Evolutionary conservation across 92 coral and sea anemone genomes (phyloP).

Genomic region (Palythoa grandiflora): DNA sequence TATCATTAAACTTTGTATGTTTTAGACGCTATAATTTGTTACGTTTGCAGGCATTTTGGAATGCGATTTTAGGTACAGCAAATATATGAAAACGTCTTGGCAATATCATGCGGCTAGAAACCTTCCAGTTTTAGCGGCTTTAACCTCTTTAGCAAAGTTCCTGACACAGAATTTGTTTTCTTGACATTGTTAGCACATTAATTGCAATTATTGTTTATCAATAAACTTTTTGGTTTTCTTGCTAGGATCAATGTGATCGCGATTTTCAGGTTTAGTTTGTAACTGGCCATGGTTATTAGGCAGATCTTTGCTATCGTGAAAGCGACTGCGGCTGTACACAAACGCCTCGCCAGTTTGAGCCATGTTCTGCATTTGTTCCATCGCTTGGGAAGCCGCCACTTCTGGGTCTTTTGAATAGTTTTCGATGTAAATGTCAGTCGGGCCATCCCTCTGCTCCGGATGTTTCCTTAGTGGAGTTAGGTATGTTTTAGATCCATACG

Average conservation of each 20-base stretch:
- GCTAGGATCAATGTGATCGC: not conserved
- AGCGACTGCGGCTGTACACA: not conserved
- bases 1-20: too few relatives aligned
- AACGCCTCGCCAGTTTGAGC: conserved; percentile 23
- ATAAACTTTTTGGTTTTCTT: too few relatives aligned
- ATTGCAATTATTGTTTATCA: too few relatives aligned
- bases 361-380: conserved; percentile 72
- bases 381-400: conserved; percentile 80
- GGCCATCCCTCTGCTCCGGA: conserved; percentile 8
- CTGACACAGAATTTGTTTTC: too few relatives aligned
- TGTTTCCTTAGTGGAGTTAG: not conserved
- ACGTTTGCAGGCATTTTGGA: too few relatives aligned
- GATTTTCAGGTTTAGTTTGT: not conserved
- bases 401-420: conserved; percentile 86
- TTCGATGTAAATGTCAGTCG: conserved; percentile 75
- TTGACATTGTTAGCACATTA: too few relatives aligned
- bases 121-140: too few relatives aligned
- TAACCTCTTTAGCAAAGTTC: too few relatives aligned
- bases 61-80: too few relatives aligned
- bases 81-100: too few relatives aligned
- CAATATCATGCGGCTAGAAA: too few relatives aligned
- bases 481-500: conserved; percentile 26
- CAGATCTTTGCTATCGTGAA: not conserved
- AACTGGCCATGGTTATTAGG: not conserved
- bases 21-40: too few relatives aligned